Base-by-base conservation (phyloP, 2,113 vertebrate genomes). In the Piaya cayana region DNA sequence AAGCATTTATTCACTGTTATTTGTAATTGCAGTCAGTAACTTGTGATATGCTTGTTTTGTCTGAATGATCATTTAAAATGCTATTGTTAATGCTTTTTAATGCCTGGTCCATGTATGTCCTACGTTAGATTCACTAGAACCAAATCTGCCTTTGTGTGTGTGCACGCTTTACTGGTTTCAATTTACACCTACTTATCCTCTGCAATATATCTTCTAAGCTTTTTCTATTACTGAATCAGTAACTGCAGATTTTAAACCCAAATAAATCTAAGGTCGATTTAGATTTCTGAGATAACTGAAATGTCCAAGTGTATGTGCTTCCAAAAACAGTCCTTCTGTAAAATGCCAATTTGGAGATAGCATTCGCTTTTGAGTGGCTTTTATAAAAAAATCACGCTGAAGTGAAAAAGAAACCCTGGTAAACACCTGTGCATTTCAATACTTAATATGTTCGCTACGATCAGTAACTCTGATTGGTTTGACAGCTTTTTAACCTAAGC, bases 131-230 rank as follows among this genome's bases (percentile, higher is more conserved):
- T 65, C 12, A n/a, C 6, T 8, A 75, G 30, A 79, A 93, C 8
- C 5, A 64, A 82, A 87, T 49, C 3, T 4, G 15, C n/a, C 37
- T 70, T 86, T 63, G 69, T 0, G 0, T 9, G 8, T 0, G 3
- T 29, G 42, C 32, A 29, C 27, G 29, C 14, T 64, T 75, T 58
- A 71, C 0, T 49, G 43, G 82, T 45, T 79, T 60, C 45, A 91
- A 10, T 37, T 79, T 82, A 64, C 39, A 56, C 26, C 17, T 56
- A 10, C 7, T 39, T 39, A 70, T 16, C 29, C 27, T 72, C 53
- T 67, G 52, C 37, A 47, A 20, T 39, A 15, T 21, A 19, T 26
- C 70, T 69, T 75, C 67, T 76, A 64, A 82, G 78, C 10, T 36
- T 39, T 52, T n/a, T 87, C 29, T 75, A 8, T 27, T 75, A 45